Conservation (phyloP, 2,888 invertebrate species). For the Diplazon laetatorius region DNA sequence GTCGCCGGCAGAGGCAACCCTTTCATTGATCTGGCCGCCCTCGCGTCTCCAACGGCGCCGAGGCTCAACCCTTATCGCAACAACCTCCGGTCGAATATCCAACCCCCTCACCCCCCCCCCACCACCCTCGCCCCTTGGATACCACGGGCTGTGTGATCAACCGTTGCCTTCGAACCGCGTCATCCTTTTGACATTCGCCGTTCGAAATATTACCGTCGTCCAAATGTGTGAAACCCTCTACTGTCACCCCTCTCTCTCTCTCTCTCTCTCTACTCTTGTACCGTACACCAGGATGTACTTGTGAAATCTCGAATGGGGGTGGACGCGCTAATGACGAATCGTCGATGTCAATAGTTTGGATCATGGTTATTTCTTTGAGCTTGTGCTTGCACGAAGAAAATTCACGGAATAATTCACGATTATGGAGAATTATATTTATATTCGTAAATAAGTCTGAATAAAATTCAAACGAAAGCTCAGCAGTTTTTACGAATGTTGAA, state of each 20-base stretch:
- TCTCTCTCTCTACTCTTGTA: constrained; percentile 16
- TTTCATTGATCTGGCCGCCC: constrained; percentile 79
- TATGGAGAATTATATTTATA: too few relatives aligned
- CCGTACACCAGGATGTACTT: too few relatives aligned
- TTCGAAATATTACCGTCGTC: constrained; percentile 75
- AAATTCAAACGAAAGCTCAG: too few relatives aligned
- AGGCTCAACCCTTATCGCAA: constrained; percentile 78
- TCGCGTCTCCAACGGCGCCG: constrained; percentile 73
- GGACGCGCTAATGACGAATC: constrained; percentile 72
- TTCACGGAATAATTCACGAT: too few relatives aligned
- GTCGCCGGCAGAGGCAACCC: constrained; percentile 70
- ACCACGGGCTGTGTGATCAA: constrained; percentile 52
- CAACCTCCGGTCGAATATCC: constrained; percentile 75
- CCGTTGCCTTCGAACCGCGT: constrained; percentile 53
- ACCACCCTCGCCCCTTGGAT: constrained; percentile 66
- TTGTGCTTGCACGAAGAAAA: constrained; percentile 51
- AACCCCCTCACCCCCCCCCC: too few relatives aligned
- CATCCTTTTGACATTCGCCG: constrained; percentile 61
- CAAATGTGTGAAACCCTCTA: constrained; percentile 52
- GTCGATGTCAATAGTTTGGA: constrained; percentile 77
- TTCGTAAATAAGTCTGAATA: too few relatives aligned
- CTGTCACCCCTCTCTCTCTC: constrained; percentile 55
- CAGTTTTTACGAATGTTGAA: too few relatives aligned
- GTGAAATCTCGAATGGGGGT: constrained; percentile 28
- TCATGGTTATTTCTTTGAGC: constrained; percentile 76